Evolutionary conservation across 2,888 invertebrate genomes (phyloP), one percentile per base, ranked within the genome.

Genomic region (Pristionchus exspectatus): DNA sequence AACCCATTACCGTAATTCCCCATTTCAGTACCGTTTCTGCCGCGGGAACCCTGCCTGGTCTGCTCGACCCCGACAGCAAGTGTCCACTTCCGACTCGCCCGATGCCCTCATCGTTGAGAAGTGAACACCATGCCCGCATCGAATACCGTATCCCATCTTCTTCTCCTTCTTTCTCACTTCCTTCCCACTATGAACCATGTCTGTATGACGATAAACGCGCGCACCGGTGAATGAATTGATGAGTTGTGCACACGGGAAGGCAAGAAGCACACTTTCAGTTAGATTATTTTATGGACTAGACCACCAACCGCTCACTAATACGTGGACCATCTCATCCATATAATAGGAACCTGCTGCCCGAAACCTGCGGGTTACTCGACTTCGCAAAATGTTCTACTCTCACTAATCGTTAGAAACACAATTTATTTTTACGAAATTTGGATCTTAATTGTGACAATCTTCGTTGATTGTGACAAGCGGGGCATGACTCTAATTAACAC

Each of bases 161-260:
- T n/a, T 27, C 66, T 27, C 9, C 27, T 12, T 18, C 59, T n/a
- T 21, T 24, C 66, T 72, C 14, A 50, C 44, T n/a, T 50, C 9
- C 44, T 50, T 50, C 44, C 77, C 38, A 77, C 50, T 50, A 77
- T 50, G 77, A 38, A 38, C 77, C 38, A 21, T 77, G 77, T 77
- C 77, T 77, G 77, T 77, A 77, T n/a, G 77, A 77, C 77, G 77
- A 44, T 77, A 77, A 77, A 77, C 77, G n/a, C 24, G 44, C 44
- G 44, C 14, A 3, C 77, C 77, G 72, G 72, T 72, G n/a, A 72
- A 33, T 3, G 33, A 72, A n/a, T 66, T 27, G 27, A 24, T 21
- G 59, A 59, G 59, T 24, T 59, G 24, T 18, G 24, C 5, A 59
- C 69, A 24, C 14, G 69, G 30, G 14, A 69, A 27, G 12, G 24